Evolutionary conservation across 1,140 invertebrate species (phyloP), one percentile per base, ranked within the genome.

Genomic region (Sweltsa coloradensis): DNA sequence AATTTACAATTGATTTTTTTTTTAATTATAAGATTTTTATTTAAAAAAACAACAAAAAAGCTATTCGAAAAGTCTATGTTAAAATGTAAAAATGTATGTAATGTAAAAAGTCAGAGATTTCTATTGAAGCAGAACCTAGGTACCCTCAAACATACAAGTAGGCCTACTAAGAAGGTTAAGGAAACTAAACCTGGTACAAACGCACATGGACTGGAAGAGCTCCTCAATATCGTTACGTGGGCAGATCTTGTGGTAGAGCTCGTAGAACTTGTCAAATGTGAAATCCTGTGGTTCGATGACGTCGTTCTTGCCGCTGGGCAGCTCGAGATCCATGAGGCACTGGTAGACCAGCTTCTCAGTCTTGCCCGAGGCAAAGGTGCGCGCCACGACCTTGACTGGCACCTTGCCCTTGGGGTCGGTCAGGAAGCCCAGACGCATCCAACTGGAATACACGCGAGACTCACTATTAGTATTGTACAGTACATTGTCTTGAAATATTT

Each of bases 171-270:
- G 29, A 31, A 31, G 29, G 29, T 31, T 31, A 13, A 13, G 29
- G 14, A 14, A 2, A 13, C 29, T 13, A 14, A 13, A 31, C 13
- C 13, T 31, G 14, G 2, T 1, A 31, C 1, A 11, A 31, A 2
- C 29, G 83, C 73, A 98, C 95, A 99, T 86, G 39, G 87, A 85
- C 63, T 93, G 83, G 63, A 97, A 99, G 4, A 99, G 69, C 66
- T 98, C 94, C 66, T 99, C 95, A 55, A 99, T 98, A 64, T 99
- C 97, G 59, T 96, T 97, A 53, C 97, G 76, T 6, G 97, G 97
- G 66, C 97, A 99, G 55, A 99, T 97, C 71, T 96, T 98, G 65
- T 98, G 94, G 66, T 99, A 99, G 1, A 99, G 71, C 31, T 87
- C 84, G 69, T 97, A 97, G 68, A 99, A 99, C 62, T 97, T 97